Conservation (phyloP, 2,113 vertebrate genomes). For the Orientallactaga bullata region DNA sequence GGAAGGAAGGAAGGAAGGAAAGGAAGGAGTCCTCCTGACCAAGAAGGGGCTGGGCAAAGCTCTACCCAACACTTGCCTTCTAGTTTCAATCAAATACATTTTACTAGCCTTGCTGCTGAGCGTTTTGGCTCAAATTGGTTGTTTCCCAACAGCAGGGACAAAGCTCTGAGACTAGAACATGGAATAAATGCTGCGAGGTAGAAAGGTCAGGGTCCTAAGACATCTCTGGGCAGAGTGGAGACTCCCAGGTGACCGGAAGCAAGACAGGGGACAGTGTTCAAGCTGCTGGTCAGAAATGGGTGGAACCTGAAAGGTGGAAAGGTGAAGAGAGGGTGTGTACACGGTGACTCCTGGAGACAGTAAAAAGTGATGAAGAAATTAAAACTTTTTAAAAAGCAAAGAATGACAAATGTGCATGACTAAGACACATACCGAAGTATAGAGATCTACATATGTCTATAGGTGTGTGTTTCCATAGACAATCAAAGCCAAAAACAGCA, state of each 20-base stretch:
- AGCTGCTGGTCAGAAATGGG: not conserved
- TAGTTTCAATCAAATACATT: slow-evolving; percentile 25
- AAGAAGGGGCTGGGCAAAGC: not conserved
- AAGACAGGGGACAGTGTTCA: too few relatives aligned
- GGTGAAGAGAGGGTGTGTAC: accelerated
- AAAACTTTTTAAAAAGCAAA: not conserved
- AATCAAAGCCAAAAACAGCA: not conserved
- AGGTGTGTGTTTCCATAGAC: not conserved
- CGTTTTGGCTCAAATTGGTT: not conserved
- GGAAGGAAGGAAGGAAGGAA: too few relatives aligned
- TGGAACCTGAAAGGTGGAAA: too few relatives aligned
- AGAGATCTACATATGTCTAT: not conserved
- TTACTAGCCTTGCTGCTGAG: not conserved
- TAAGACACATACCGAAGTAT: not conserved
- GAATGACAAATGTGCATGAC: not conserved
- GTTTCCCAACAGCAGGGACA: not conserved
- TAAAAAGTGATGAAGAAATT: slow-evolving; percentile 14
- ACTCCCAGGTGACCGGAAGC: not conserved
- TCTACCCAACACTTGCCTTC: not conserved
- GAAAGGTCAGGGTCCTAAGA: not conserved
- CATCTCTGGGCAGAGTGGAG: not conserved
- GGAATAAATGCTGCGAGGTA: not conserved
- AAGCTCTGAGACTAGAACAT: not conserved
- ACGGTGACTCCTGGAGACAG: not conserved
- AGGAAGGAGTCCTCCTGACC: too few relatives aligned